Base-by-base conservation (phyloP, 1,140 invertebrate species). In the Tetranychus urticae region DNA sequence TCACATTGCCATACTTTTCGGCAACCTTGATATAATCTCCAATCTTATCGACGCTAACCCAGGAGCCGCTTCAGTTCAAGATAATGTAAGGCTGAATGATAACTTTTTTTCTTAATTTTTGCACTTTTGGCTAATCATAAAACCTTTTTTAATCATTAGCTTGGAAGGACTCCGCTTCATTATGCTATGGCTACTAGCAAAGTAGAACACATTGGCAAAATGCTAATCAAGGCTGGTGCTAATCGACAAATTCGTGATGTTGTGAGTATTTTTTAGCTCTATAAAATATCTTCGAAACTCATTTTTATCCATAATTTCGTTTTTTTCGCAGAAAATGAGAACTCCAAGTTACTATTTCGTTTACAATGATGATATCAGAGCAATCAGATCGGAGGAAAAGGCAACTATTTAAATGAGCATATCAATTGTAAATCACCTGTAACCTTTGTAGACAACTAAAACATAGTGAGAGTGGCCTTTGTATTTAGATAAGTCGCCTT, bases 281-380 rank as follows among this genome's bases (percentile, higher is more conserved):
- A 31, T n/a, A 13, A 58, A 23, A 58, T 10, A 36, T 14, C 31
- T 39, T 36, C 46, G 46, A 54, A 31, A 7, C 34, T 6, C 31
- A 6, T 48, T 2, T 8, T 54, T 55, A 7, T 8, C 1, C 33
- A 7, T 45, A 6, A 6, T 42, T 42, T 42, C 39, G 34, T 35
- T 23, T 39, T 60, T 37, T 31, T 14, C 5, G 56, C 67, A 80
- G 69, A 86, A 84, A 77, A 86, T 85, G 60, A 78, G 86, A 56
- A 85, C 88, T 68, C 85, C 86, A 1, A 85, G 83, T n/a, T 89
- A 87, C 71, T 91, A 89, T 70, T 90, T 86, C 68, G 85, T 89
- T 78, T 88, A 89, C 68, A 86, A 87, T 72, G 81, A 83, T 10
- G 86, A 89, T 64, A 88, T 90, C 66, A 71, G 59, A 14, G 65